Evolutionary conservation across 2,113 vertebrate genomes (phyloP).

Genomic region (Acanthochromis polyacanthus): DNA sequence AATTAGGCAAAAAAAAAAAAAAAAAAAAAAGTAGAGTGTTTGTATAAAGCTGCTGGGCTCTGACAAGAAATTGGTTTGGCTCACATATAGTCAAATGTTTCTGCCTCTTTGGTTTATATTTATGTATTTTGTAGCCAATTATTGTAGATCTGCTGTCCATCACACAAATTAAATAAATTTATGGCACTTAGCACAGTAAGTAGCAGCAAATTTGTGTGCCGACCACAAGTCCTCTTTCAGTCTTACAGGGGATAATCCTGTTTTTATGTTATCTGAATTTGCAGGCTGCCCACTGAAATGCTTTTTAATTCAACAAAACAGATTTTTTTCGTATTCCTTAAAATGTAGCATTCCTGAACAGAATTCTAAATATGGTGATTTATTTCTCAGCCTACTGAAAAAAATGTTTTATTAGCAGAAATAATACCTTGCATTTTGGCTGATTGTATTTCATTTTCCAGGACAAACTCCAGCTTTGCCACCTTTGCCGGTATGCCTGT

Average conservation of each 20-base stretch:
- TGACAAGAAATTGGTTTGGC: neutral
- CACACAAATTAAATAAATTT: conserved; percentile 8
- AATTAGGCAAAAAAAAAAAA: neutral
- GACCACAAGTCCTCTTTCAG: neutral
- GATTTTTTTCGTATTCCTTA: too few species aligned
- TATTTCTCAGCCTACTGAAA: neutral
- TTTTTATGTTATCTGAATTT: conserved; percentile 1
- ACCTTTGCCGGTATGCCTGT: conserved; percentile 5
- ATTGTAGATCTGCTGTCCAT: neutral
- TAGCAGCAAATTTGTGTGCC: neutral
- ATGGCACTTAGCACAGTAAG: neutral
- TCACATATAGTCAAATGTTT: neutral
- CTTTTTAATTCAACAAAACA: neutral
- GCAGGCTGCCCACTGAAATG: neutral
- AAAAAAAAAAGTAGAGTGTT: neutral
- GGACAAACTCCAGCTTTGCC: neutral
- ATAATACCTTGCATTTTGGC: neutral
- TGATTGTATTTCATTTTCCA: conserved; percentile 6
- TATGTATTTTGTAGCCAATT: neutral
- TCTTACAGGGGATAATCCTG: neutral
- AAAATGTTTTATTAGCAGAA: neutral
- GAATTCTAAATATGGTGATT: neutral
- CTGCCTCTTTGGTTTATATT: neutral
- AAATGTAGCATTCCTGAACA: neutral
- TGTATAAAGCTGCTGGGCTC: neutral